These are phyloP conservation scores for Pheosia tremula DNA, from an alignment of 2,888 invertebrate species.

Conservation along the genomic window DNA sequence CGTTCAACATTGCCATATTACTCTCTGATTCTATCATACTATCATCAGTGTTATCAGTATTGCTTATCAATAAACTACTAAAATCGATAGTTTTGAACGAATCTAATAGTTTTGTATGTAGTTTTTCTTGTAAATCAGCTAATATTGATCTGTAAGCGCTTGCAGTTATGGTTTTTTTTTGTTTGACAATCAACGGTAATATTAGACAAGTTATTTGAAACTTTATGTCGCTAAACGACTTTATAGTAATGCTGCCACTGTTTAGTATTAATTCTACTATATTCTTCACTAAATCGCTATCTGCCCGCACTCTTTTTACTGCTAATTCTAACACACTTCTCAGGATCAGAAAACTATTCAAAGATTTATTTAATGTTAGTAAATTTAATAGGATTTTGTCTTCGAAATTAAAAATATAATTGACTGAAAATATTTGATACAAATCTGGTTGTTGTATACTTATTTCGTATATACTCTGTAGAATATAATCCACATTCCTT, in stretches of 20 bases:
- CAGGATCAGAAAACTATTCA: conserved; percentile 59
- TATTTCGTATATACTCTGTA: conserved; percentile 70
- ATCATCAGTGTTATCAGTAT: conserved; percentile 57
- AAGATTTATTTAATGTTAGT: conserved; percentile 65
- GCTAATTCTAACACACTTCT: conserved; percentile 67
- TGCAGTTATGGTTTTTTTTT: conserved; percentile 67
- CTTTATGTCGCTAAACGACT: conserved; percentile 63
- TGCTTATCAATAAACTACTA: conserved; percentile 36
- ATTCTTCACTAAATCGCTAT: conserved; percentile 66
- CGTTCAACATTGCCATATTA: conserved; percentile 66
- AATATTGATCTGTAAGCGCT: conserved; percentile 69
- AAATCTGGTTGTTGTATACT: conserved; percentile 71
- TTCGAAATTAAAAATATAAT: conserved; percentile 66
- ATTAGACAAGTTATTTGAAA: conserved; percentile 74
- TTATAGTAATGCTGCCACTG: conserved; percentile 53
- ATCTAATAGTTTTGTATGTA: conserved; percentile 64
- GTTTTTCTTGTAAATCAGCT: conserved; percentile 72
- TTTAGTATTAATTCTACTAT: conserved; percentile 65
- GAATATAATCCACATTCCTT: conserved; percentile 55
- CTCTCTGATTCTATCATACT: conserved; percentile 54
- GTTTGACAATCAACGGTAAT: conserved; percentile 71
- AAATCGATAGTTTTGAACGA: conserved; percentile 71
- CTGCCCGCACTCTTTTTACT: conserved; percentile 68
- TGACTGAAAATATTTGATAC: conserved; percentile 67
- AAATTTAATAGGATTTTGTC: conserved; percentile 58